Base-by-base conservation (phyloP, 1,140 invertebrate species). In the Caenorhabditis inopinata region DNA sequence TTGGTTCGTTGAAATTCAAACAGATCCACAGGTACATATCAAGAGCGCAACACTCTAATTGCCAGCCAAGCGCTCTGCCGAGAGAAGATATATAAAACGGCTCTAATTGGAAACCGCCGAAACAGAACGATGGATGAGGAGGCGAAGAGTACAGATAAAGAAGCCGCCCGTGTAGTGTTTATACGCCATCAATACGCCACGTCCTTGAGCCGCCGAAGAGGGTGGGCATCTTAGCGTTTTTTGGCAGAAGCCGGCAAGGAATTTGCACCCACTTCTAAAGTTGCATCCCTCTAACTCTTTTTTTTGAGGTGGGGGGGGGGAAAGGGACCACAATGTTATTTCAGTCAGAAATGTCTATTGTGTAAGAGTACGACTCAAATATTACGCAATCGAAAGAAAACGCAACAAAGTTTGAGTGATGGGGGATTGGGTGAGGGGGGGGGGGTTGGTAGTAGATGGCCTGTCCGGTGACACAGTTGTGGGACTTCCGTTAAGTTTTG, bases 391-490 rank as follows among this genome's bases (percentile, higher is more conserved):
- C 14, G 46, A 47, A 58, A 58, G 27, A 32, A 58, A 58, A 58
- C 51, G 51, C 51, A 58, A 58, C 51, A 58, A 58, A 58, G 51
- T 58, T 58, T n/a, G n/a, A n/a, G n/a, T n/a, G n/a, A n/a, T n/a
- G n/a, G n/a, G n/a, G n/a, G n/a, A n/a, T 58, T 58, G 51, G 35
- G 51, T 58, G 51, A 58, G 29, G 51, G 51, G 9, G 25, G 12
- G 51, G 21, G 27, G 5, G 27, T 6, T 32, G 27, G n/a, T n/a
- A n/a, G n/a, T n/a, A n/a, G n/a, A n/a, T 58, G 51, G n/a, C n/a
- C 9, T 51, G 21, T 29, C 51, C 51, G 25, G 27, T 58, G 51
- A 58, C 51, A 58, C 51, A 32, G 35, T 58, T 58, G 51, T 58
- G 27, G 51, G 27, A 32, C 51, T 58, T 58, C 51, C 51, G 27